Conservation (phyloP, 2,113 vertebrate genomes). For the Hippocampus barbouri region DNA sequence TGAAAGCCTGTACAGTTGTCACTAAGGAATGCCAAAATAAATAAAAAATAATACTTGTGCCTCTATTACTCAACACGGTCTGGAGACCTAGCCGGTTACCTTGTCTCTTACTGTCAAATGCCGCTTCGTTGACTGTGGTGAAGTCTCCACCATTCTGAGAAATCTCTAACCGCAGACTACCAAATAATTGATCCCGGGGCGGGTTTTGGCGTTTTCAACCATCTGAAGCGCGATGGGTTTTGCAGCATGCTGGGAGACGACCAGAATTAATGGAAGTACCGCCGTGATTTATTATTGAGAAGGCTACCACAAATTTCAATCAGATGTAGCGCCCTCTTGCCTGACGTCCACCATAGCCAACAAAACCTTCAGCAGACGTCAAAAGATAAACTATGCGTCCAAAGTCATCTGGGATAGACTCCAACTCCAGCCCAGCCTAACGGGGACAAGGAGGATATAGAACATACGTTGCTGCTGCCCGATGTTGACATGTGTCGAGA, state of each 20-base stretch:
- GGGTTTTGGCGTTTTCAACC: neutral
- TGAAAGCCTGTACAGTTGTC: no score
- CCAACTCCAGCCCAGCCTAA: no score
- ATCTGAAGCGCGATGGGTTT: neutral
- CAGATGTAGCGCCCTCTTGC: neutral
- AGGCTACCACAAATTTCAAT: neutral
- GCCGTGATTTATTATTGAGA: neutral
- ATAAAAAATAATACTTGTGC: neutral
- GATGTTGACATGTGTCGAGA: neutral
- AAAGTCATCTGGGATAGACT: no score
- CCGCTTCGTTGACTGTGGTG: constrained; percentile 5
- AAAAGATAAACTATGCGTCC: neutral
- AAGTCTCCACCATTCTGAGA: neutral
- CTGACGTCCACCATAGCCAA: neutral
- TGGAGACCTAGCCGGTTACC: neutral
- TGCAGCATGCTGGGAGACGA: neutral
- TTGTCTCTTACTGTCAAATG: neutral
- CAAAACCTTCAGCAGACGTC: neutral
- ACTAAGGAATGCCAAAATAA: no score
- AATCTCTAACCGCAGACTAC: neutral
- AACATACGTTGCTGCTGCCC: neutral
- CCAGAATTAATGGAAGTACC: neutral
- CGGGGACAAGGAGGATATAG: no score
- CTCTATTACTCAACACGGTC: neutral
- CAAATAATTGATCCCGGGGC: neutral